Evolutionary conservation across 2,888 invertebrate genomes (phyloP), one percentile per base, ranked within the genome.

Genomic region (Lasiommata megera): DNA sequence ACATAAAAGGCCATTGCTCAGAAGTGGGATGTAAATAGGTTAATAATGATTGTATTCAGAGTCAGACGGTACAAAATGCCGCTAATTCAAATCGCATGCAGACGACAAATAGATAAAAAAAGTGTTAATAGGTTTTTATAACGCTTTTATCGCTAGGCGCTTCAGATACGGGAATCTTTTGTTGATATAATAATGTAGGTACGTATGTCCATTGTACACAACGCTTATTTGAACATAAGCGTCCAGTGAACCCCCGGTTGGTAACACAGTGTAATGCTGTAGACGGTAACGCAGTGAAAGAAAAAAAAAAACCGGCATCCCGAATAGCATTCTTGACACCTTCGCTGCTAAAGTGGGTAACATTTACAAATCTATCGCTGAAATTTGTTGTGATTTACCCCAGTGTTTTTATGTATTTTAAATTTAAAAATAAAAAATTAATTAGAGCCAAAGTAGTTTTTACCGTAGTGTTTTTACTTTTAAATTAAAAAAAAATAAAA

Each of bases 211-310:
- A 51, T 46, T 51, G 38, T 29, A 56, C 23, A 57, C 18, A 29
- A 44, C 50, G 50, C 12, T 41, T 46, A 48, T 60, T 58, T 38
- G 29, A 58, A 57, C 58, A 61, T 61, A 54, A 61, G 51, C 44
- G 60, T n/a, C 6, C 60, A 54, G 18, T 60, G 60, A 56, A 60
- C 60, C 43, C 18, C 16, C 28, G 50, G 28, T 38, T n/a, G 14
- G 37, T 18, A 6, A 37, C 23, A 38, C 17, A 36, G 7, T 28
- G 28, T 48, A n/a, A 18, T 52, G 52, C 8, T 29, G 28, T 23
- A 23, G 23, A 51, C 38, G 40, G 51, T 51, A 40, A 29, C 29
- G 28, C 38, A 11, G 23, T 23, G 5, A 3, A 23, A 2, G 3
- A 9, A 8, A 28, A 28, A 29, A 40, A 51, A 51, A 48, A 36